Percentiles rank a stretch among this genome's conserved stretches.
Conservation (phyloP, 2,113 vertebrate species). For the Pardalotus punctatus region DNA sequence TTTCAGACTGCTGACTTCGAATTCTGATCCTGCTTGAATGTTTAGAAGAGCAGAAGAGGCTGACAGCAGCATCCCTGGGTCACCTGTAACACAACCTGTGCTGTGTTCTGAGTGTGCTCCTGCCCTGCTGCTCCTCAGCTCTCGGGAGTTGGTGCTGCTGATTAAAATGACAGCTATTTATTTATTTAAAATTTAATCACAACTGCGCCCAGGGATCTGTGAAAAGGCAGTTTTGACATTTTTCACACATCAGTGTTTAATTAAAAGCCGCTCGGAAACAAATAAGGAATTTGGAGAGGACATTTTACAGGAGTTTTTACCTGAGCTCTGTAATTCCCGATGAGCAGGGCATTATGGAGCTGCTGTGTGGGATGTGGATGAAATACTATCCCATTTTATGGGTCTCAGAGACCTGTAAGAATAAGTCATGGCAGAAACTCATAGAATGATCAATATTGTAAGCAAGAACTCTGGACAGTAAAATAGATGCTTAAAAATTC, state of each 20-base stretch:
- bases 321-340: neutral
- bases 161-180: neutral
- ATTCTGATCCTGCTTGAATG: neutral
- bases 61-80: neutral
- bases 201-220: neutral
- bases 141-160: neutral
- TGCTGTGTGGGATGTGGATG: neutral
- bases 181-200: neutral
- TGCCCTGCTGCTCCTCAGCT: neutral
- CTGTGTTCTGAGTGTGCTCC: neutral
- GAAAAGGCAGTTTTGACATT: constrained; percentile 24
- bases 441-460: neutral
- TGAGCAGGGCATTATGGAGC: neutral
- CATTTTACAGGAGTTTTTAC: constrained; percentile 14
- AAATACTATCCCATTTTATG: neutral
- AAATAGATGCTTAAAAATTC: neutral
- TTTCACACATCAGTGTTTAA: constrained; percentile 26
- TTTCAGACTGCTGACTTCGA: neutral
- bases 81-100: neutral
- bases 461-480: neutral
- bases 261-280: constrained; percentile 52
- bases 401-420: neutral
- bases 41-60: neutral
- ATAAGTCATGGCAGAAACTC: neutral
- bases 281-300: constrained; percentile 1